A percentile compares a stretch with the other conserved stretches of the same genome.
Conservation (phyloP, 2,888 invertebrate species). For the Eumerus sabulonum region DNA sequence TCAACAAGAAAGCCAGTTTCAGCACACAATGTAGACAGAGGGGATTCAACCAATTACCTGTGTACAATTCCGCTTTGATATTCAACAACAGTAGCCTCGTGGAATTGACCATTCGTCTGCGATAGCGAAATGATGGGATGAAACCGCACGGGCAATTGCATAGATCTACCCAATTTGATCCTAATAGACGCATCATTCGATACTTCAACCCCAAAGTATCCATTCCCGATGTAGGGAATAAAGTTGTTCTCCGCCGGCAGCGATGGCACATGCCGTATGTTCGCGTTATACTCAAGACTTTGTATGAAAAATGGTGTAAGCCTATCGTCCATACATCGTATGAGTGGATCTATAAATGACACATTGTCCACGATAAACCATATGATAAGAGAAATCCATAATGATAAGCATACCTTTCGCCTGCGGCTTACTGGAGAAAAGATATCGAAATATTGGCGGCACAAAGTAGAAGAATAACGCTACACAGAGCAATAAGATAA, state of each 20-base stretch:
- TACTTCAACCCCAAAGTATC: slow-evolving; percentile 84
- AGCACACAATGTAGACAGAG: background rate
- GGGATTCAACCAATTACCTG: slow-evolving; percentile 71
- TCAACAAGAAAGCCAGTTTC: slow-evolving; percentile 55
- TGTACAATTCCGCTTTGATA: slow-evolving; percentile 84
- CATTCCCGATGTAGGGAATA: slow-evolving; percentile 88
- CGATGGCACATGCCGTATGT: slow-evolving; percentile 82
- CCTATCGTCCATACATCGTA: slow-evolving; percentile 84
- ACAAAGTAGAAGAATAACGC: slow-evolving; percentile 84
- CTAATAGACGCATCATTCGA: slow-evolving; percentile 83
- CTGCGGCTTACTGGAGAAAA: slow-evolving; percentile 80
- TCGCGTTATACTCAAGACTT: slow-evolving; percentile 84
- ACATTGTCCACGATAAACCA: background rate
- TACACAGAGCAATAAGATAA: slow-evolving; percentile 79
- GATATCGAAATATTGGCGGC: slow-evolving; percentile 83
- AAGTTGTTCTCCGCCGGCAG: slow-evolving; percentile 81
- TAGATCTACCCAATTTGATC: slow-evolving; percentile 84
- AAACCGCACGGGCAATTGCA: slow-evolving; percentile 84
- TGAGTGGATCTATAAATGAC: slow-evolving; percentile 78
- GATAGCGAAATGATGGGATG: slow-evolving; percentile 83
- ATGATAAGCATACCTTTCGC: slow-evolving; percentile 74
- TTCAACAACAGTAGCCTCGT: slow-evolving; percentile 85
- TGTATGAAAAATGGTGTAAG: slow-evolving; percentile 82
- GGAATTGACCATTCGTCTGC: slow-evolving; percentile 81
- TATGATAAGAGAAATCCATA: background rate